Conservation (phyloP, 2,888 invertebrate species). For the Rhamphomyia laevipes region DNA sequence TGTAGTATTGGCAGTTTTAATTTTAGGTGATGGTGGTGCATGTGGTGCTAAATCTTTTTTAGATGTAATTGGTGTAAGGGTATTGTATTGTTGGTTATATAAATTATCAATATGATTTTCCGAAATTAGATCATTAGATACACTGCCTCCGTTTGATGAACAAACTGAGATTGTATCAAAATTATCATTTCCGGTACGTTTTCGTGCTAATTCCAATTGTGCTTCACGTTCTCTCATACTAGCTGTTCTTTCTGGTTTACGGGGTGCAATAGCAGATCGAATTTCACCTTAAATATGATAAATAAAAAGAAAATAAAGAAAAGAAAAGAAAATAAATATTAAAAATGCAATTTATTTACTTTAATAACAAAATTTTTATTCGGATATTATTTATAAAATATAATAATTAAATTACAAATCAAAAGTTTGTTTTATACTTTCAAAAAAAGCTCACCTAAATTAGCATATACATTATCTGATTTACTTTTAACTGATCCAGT, state of each 20-base stretch:
- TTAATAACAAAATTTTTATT: no score
- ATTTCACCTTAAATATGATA: conserved; percentile 55
- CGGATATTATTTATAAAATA: no score
- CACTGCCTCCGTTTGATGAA: conserved; percentile 38
- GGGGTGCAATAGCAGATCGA: conserved; percentile 65
- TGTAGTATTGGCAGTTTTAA: conserved; percentile 8
- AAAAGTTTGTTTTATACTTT: conserved; percentile 10
- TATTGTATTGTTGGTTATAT: not conserved
- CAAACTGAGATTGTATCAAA: conserved; percentile 38
- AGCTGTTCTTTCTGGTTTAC: conserved; percentile 75
- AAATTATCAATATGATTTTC: not conserved
- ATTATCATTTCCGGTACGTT: conserved; percentile 30
- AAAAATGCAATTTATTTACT: not conserved
- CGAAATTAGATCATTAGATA: conserved; percentile 21
- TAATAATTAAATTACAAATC: not conserved
- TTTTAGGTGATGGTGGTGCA: conserved; percentile 2
- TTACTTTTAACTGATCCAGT: conserved; percentile 33
- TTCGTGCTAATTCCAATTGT: conserved; percentile 46
- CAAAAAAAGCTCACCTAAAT: conserved; percentile 51
- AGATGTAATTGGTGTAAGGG: not conserved
- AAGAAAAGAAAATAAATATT: not conserved
- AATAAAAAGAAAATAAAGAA: not conserved
- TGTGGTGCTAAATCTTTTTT: not conserved
- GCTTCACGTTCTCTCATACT: conserved; percentile 74
- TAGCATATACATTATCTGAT: conserved; percentile 63